Conservation (phyloP, 2,888 invertebrate genomes). For the Chrysotoxum bicinctum region DNA sequence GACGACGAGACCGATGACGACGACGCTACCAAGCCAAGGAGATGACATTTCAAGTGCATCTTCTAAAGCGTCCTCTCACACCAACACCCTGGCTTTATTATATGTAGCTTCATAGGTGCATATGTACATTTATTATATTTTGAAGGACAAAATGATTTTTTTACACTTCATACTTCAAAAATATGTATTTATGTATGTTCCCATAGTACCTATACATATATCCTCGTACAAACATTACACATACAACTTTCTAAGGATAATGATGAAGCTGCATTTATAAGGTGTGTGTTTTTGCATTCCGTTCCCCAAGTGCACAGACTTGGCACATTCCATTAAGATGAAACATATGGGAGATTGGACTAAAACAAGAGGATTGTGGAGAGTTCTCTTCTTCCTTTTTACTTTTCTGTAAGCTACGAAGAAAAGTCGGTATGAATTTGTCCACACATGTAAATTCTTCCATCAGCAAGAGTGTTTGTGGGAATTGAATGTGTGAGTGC, state of each 20-base stretch:
- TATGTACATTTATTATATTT: neutral
- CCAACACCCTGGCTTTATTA: conserved; percentile 3
- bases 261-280: conserved; percentile 50
- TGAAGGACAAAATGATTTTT: conserved; percentile 56
- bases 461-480: neutral
- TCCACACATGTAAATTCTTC: conserved; percentile 35
- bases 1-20: neutral
- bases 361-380: conserved; percentile 63
- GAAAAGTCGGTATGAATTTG: neutral
- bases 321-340: conserved; percentile 35
- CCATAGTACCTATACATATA: too few relatives aligned
- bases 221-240: neutral
- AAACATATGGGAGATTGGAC: conserved; percentile 50
- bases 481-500: conserved; percentile 43
- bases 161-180: neutral
- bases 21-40: neutral
- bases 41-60: conserved; percentile 70
- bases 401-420: neutral
- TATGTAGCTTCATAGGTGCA: neutral
- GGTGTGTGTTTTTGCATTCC: conserved; percentile 13
- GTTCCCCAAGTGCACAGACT: conserved; percentile 10
- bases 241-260: conserved; percentile 42
- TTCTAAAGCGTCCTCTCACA: conserved; percentile 56
- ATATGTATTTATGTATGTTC: too few relatives aligned
- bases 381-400: conserved; percentile 24